Evolutionary conservation across 2,888 invertebrate species (phyloP).

Genomic region (Crematogaster levior): DNA sequence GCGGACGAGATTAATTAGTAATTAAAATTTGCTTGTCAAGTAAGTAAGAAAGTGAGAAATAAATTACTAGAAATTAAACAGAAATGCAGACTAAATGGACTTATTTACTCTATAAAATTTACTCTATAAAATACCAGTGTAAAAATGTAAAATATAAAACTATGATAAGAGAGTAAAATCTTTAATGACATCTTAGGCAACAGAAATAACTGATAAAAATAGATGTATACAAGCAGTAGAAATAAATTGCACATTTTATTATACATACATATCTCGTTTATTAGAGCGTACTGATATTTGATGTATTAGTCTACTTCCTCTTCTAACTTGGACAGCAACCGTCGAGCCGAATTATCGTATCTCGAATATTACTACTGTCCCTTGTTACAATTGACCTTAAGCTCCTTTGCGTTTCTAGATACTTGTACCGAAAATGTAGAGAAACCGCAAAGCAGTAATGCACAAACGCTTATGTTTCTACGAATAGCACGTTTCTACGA

Average conservation of each 20-base stretch:
- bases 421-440: conserved; percentile 24
- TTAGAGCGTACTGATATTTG: not conserved
- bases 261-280: not conserved
- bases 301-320: not conserved
- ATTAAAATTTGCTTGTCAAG: not conserved
- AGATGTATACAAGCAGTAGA: not conserved
- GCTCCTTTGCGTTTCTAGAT: conserved; percentile 19
- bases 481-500: conserved; percentile 2
- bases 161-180: not conserved
- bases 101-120: no score
- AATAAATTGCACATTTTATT: not conserved
- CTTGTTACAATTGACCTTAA: conserved; percentile 47
- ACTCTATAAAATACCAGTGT: not conserved
- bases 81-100: not conserved
- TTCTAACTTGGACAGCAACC: not conserved
- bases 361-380: conserved; percentile 42
- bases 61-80: not conserved
- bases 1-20: not conserved
- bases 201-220: not conserved
- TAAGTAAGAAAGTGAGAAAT: not conserved
- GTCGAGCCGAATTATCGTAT: conserved; percentile 16
- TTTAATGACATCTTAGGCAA: not conserved
- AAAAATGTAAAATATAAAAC: not conserved
- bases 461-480: conserved; percentile 46
- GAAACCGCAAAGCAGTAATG: conserved; percentile 47